phyloP scores from a whole-genome alignment of 1,140 invertebrate species.

The Helicoverpa zea region DNA sequence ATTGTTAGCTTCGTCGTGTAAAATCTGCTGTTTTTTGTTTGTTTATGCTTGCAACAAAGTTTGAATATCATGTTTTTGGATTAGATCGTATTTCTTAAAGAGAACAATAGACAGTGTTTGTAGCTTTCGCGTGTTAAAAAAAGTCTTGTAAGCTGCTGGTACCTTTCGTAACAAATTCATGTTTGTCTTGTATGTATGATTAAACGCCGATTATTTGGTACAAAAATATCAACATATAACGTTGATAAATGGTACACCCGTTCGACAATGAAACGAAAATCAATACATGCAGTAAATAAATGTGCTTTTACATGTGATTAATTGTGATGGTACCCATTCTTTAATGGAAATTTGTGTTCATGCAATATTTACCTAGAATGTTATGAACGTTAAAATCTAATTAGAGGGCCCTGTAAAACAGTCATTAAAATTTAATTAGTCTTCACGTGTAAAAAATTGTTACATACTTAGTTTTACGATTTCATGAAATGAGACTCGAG shows the following conservation, averaged over 20 bases:
- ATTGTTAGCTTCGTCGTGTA: neutral
- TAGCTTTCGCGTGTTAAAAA: no score
- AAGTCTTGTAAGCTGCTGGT: no score
- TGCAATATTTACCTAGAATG: conserved; percentile 13
- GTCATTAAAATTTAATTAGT: conserved; percentile 18
- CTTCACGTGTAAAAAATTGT: no score
- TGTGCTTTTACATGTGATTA: conserved; percentile 16
- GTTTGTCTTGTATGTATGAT: no score
- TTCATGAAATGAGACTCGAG: neutral
- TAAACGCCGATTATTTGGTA: no score
- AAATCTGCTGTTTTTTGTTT: neutral
- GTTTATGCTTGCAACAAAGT: neutral
- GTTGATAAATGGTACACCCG: no score
- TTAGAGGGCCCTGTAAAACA: conserved; percentile 2
- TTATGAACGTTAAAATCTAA: conserved; percentile 12
- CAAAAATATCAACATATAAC: no score
- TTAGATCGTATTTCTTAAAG: neutral
- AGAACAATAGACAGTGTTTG: neutral
- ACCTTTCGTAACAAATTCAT: no score
- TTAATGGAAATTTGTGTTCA: conserved; percentile 30
- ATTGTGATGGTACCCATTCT: neutral
- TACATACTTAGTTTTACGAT: neutral
- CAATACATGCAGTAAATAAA: neutral
- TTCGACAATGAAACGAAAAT: neutral
- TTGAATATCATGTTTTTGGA: neutral